A percentile compares a stretch with the other conserved stretches of the same genome.
Evolutionary conservation across 2,113 vertebrate genomes (phyloP).

Genomic region (Proterorhinus semilunaris): DNA sequence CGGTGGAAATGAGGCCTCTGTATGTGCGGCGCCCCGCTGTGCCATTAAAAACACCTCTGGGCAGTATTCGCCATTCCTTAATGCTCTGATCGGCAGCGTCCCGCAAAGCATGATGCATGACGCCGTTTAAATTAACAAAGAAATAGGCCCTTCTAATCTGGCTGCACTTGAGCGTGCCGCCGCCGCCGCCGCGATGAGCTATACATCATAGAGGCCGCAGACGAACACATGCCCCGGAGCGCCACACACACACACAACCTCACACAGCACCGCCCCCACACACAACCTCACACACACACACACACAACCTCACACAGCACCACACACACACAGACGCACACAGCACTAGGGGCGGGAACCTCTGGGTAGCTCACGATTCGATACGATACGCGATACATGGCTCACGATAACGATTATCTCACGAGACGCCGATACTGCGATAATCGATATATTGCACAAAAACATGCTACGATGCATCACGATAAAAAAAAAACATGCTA

Average conservation of each 20-base stretch:
- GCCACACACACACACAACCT: conserved; percentile 31
- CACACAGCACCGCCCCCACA: conserved; percentile 78
- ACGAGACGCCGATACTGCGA: no score
- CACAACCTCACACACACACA: conserved; percentile 9
- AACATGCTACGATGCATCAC: no score
- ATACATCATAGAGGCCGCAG: conserved; percentile 89
- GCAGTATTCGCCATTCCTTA: conserved; percentile 86
- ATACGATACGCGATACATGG: no score
- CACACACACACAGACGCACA: no score
- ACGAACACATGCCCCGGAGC: conserved; percentile 82
- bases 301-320: background rate
- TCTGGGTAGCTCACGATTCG: no score
- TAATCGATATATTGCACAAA: no score
- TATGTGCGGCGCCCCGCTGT: conserved; percentile 82
- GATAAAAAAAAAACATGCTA: no score
- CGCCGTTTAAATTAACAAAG: conserved; percentile 99
- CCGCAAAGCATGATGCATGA: conserved; percentile 96
- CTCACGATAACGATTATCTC: no score
- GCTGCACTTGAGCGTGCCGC: conserved; percentile 88
- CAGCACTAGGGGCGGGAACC: no score
- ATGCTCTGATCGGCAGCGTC: conserved; percentile 86
- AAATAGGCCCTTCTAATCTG: conserved; percentile 94
- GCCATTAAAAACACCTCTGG: conserved; percentile 97
- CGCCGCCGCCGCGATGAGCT: conserved; percentile 85
- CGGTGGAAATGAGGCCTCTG: conserved; percentile 59